These are phyloP conservation scores for Apodemus sylvaticus DNA, from an alignment of 2,113 vertebrate species.

Conservation along the genomic window DNA sequence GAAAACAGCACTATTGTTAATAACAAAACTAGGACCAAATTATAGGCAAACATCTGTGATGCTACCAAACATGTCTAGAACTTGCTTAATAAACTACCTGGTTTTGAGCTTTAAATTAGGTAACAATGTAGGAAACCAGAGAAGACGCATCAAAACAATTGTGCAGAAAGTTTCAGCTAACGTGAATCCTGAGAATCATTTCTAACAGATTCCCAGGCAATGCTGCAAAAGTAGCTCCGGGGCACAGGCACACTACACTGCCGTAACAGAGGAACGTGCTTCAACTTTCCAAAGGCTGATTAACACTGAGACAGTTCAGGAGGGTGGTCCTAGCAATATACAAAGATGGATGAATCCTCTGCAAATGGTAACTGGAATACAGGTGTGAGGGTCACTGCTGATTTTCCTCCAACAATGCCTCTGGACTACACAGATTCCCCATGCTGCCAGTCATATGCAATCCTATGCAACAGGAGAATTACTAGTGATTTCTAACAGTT, in stretches of 20 bases:
- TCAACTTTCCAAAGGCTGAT: not conserved
- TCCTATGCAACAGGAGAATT: not conserved
- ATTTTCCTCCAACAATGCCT: not conserved
- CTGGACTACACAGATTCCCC: not conserved
- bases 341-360: not conserved
- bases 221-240: not conserved
- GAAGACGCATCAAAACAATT: not conserved
- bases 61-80: not conserved
- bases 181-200: not conserved
- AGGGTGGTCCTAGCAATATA: fast-evolving
- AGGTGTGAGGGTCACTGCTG: not conserved
- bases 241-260: not conserved
- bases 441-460: not conserved
- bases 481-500: not conserved
- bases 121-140: not conserved
- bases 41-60: not conserved
- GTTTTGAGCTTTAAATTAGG: not conserved
- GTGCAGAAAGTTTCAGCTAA: not conserved
- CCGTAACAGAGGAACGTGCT: not conserved
- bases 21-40: not conserved
- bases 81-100: not conserved
- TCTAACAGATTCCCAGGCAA: not conserved
- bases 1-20: not conserved
- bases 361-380: not conserved
- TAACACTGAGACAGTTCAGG: not conserved